phyloP scores from a whole-genome alignment of 2,797 vertebrate species.

The Paramormyrops hopkinsi region DNA sequence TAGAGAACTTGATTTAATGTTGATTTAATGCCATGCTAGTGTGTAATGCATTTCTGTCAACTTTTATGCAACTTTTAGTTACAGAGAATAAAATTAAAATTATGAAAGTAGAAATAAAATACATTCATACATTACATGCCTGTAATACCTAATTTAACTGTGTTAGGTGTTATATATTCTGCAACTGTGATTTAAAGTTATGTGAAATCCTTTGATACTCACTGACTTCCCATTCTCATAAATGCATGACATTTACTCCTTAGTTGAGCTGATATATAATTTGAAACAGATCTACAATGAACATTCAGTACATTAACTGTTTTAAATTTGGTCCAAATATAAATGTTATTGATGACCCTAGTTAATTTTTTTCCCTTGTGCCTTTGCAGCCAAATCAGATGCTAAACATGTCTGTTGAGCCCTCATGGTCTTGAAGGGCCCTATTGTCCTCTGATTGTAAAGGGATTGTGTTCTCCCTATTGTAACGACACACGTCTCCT shows the following conservation, averaged over 20 bases:
- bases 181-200: background rate
- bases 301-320: background rate
- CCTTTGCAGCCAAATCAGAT: constrained; percentile 31
- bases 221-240: background rate
- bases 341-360: constrained; percentile 4
- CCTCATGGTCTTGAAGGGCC: constrained; percentile 47
- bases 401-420: constrained; percentile 20
- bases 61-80: background rate
- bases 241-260: background rate
- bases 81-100: background rate
- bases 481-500: constrained; percentile 66
- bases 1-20: background rate
- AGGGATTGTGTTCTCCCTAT: constrained; percentile 41
- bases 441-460: constrained; percentile 66
- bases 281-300: background rate
- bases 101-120: background rate
- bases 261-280: background rate
- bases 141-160: background rate
- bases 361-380: background rate
- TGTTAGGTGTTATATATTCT: background rate
- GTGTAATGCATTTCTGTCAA: background rate
- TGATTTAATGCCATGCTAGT: background rate
- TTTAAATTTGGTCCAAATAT: constrained; percentile 14
- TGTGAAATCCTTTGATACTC: background rate
- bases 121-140: background rate